phyloP scores from a whole-genome alignment of 1,140 invertebrate species.

The Phymastichus coffea region DNA sequence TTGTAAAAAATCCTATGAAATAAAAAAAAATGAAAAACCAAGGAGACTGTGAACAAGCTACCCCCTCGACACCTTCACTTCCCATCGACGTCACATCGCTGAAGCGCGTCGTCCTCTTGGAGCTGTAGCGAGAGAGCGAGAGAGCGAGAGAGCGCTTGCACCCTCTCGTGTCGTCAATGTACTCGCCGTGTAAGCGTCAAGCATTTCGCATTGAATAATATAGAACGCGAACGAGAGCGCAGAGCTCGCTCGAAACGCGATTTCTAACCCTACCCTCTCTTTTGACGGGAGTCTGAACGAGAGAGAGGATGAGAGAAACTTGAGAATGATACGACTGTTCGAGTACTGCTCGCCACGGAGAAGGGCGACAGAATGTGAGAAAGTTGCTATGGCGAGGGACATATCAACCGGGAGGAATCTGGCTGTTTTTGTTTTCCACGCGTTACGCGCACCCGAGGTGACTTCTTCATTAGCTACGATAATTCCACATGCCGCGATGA shows the following conservation, averaged over 20 bases:
- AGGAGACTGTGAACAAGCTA: too few relatives aligned
- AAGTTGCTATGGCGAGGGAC: background rate
- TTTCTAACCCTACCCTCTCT: slow-evolving; percentile 11
- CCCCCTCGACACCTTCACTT: background rate
- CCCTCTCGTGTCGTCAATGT: slow-evolving; percentile 3
- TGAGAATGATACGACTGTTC: slow-evolving; percentile 6
- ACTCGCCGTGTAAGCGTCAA: too few relatives aligned
- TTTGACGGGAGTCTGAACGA: background rate
- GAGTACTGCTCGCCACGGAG: background rate
- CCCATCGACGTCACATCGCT: background rate
- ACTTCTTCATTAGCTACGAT: too few relatives aligned
- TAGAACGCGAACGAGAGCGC: slow-evolving; percentile 11
- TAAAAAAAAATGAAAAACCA: too few relatives aligned
- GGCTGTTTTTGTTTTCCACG: too few relatives aligned
- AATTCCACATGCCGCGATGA: too few relatives aligned
- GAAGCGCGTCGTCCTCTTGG: background rate
- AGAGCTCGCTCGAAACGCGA: slow-evolving; percentile 23
- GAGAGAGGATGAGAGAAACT: slow-evolving; percentile 5
- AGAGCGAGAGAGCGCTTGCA: too few relatives aligned
- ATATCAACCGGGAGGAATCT: too few relatives aligned
- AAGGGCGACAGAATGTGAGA: background rate
- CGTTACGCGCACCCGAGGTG: too few relatives aligned
- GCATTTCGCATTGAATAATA: slow-evolving; percentile 28
- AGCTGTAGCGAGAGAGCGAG: too few relatives aligned
- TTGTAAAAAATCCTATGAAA: too few relatives aligned